A percentile compares a stretch with the other conserved stretches of the same genome.
Evolutionary conservation across 2,797 vertebrate genomes (phyloP).

Genomic region (Amphiprion clarkii): DNA sequence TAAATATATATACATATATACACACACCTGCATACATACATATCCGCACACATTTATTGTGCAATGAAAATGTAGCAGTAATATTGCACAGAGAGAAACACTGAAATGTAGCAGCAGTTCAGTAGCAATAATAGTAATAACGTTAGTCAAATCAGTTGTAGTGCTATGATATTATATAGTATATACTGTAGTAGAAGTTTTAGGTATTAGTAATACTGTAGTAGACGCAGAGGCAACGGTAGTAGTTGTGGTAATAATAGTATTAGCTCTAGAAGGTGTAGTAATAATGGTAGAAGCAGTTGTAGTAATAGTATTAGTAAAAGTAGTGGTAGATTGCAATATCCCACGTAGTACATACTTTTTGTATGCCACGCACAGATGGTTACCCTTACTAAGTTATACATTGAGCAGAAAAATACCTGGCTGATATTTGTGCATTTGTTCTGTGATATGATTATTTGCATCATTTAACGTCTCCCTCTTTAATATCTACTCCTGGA

Average conservation of each 20-base stretch:
- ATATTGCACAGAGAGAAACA: too few relatives aligned
- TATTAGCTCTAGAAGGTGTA: not conserved
- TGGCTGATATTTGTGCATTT: not conserved
- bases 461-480: slow-evolving; percentile 37
- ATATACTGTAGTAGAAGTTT: not conserved
- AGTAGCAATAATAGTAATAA: too few relatives aligned
- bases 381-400: too few relatives aligned
- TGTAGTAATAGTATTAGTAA: not conserved
- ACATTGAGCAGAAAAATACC: not conserved
- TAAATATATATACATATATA: too few relatives aligned
- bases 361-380: not conserved
- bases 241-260: not conserved
- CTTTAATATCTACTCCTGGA: slow-evolving; percentile 54
- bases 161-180: not conserved
- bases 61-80: too few relatives aligned
- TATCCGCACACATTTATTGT: too few relatives aligned
- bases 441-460: slow-evolving; percentile 24
- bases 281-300: not conserved
- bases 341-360: not conserved
- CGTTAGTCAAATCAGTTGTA: too few relatives aligned
- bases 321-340: not conserved
- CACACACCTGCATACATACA: too few relatives aligned
- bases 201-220: too few relatives aligned
- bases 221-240: too few relatives aligned
- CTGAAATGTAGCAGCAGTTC: too few relatives aligned